phyloP scores from a whole-genome alignment of 30 jellyfish, hydroid and myxozoan species.

The Morbakka virulenta region DNA sequence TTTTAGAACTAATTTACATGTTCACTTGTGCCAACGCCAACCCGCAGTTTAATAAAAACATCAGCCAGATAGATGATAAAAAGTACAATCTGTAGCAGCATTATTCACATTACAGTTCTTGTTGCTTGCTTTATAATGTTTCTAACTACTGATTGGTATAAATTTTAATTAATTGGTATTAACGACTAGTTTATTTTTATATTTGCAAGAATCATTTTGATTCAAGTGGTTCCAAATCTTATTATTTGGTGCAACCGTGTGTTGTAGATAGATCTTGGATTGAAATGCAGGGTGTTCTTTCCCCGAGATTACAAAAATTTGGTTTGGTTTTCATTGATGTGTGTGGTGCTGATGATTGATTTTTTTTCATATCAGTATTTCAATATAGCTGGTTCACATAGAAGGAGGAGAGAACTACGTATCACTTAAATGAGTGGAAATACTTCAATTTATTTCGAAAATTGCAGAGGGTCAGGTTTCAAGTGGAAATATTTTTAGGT shows the following conservation, averaged over 20 bases:
- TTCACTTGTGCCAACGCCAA: no score
- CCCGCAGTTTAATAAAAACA: no score
- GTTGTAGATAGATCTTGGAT: not conserved
- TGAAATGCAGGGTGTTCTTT: not conserved
- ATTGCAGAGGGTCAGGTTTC: not conserved
- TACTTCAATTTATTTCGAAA: not conserved
- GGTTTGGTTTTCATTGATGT: not conserved
- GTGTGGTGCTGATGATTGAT: conserved; percentile 12
- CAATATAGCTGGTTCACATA: conserved; percentile 3
- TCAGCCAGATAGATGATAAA: not conserved
- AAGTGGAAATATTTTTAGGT: conserved; percentile 5
- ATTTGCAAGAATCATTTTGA: no score
- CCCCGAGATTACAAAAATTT: not conserved
- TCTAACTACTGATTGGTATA: no score
- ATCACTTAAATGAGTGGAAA: not conserved
- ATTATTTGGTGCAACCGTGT: not conserved
- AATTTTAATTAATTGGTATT: not conserved
- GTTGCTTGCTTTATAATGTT: not conserved
- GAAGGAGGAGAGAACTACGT: not conserved
- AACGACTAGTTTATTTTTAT: no score
- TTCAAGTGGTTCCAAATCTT: not conserved
- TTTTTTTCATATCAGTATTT: conserved; percentile 11
- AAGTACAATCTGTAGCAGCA: not conserved
- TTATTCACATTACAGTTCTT: not conserved
- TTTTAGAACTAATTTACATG: no score